These are phyloP conservation scores for Campoletis raptor DNA, from an alignment of 2,888 invertebrate genomes.

Conservation along the genomic window DNA sequence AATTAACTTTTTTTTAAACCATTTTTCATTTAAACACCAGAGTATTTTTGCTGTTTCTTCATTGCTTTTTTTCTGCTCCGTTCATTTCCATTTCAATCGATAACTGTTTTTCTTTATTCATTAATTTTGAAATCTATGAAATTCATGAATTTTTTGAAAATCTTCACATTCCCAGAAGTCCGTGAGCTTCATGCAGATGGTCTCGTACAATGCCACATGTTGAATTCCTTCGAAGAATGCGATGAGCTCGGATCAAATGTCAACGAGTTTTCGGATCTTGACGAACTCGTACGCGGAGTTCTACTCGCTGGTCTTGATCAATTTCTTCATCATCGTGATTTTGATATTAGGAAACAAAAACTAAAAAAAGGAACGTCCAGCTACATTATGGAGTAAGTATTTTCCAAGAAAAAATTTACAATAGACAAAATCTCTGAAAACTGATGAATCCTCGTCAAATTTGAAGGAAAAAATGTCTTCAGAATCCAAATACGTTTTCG, in stretches of 20 bases:
- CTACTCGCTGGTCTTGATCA: conserved; percentile 87
- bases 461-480: not conserved
- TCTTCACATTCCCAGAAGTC: conserved; percentile 84
- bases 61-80: too few species aligned
- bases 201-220: conserved; percentile 85
- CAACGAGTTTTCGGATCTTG: conserved; percentile 86
- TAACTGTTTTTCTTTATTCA: not conserved
- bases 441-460: not conserved
- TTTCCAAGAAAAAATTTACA: conserved; percentile 35
- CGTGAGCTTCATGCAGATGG: conserved; percentile 87
- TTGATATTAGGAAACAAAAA: conserved; percentile 86
- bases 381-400: conserved; percentile 86
- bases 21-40: too few species aligned
- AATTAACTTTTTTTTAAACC: conserved; percentile 9
- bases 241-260: conserved; percentile 80
- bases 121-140: not conserved
- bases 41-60: too few species aligned
- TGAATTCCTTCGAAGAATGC: conserved; percentile 73
- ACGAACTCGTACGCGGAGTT: conserved; percentile 87
- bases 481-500: too few species aligned
- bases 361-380: conserved; percentile 85
- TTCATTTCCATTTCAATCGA: too few species aligned
- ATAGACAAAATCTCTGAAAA: not conserved
- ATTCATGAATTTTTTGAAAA: not conserved
- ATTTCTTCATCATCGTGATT: conserved; percentile 85